These are phyloP conservation scores for Eupithecia abbreviata DNA, from an alignment of 2,888 invertebrate genomes.

Conservation along the genomic window DNA sequence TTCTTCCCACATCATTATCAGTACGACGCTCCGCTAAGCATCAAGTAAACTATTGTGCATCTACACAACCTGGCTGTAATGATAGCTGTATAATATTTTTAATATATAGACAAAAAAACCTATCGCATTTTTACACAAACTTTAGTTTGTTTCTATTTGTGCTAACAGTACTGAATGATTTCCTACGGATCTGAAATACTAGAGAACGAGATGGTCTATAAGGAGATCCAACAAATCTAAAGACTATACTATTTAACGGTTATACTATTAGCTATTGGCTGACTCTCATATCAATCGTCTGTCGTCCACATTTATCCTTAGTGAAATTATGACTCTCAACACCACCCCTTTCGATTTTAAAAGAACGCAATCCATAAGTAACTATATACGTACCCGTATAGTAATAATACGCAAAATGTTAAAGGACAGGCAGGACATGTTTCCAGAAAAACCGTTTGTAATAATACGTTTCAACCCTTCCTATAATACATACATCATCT, in stretches of 20 bases:
- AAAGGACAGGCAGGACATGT: neutral
- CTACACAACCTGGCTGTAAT: neutral
- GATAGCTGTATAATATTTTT: constrained; percentile 1
- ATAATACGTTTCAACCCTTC: neutral
- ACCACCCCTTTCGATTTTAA: neutral
- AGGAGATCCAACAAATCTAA: neutral
- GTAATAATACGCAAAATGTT: neutral
- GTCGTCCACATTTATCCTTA: neutral
- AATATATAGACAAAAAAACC: neutral
- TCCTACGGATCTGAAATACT: neutral
- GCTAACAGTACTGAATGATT: neutral
- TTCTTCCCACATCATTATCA: neutral
- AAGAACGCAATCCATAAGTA: neutral
- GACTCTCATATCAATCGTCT: neutral
- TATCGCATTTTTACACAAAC: neutral
- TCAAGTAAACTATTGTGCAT: neutral
- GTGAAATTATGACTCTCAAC: neutral
- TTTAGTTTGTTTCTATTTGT: neutral
- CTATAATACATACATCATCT: neutral
- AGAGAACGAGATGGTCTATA: neutral
- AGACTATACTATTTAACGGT: too few species aligned
- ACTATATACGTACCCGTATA: neutral
- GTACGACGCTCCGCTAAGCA: too few species aligned
- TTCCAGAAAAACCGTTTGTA: neutral
- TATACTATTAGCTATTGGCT: too few species aligned